phyloP scores from a whole-genome alignment of 2,888 invertebrate genomes.

The Axea sp. region DNA sequence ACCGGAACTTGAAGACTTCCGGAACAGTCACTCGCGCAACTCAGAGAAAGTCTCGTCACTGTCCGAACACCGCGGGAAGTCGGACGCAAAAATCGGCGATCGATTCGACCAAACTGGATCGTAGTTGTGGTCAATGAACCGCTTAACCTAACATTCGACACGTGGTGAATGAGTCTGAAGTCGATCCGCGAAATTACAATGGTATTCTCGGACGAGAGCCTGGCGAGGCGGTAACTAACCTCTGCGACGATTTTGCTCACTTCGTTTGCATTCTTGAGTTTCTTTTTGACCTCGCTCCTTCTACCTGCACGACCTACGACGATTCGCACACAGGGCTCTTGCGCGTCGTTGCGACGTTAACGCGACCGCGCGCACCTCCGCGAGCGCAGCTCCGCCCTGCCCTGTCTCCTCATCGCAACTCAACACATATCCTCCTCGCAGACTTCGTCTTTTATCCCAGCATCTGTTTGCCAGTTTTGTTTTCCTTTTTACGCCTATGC shows the following conservation, averaged over 20 bases:
- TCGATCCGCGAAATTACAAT: conserved; percentile 26
- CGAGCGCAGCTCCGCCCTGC: conserved; percentile 78
- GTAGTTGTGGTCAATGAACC: conserved; percentile 20
- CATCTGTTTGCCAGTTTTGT: conserved; percentile 43
- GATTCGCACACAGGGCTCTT: conserved; percentile 66
- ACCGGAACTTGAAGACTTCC: no score
- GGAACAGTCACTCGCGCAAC: no score
- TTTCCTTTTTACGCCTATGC: conserved; percentile 30
- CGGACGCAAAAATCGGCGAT: conserved; percentile 1
- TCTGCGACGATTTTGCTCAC: conserved; percentile 45
- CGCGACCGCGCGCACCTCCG: conserved; percentile 74
- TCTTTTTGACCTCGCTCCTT: conserved; percentile 69
- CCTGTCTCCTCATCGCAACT: conserved; percentile 44
- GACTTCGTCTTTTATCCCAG: conserved; percentile 29
- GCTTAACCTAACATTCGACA: conserved; percentile 28
- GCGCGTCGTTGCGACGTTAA: conserved; percentile 63
- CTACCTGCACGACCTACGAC: conserved; percentile 72
- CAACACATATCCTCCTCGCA: conserved; percentile 33
- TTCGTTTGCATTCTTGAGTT: conserved; percentile 29
- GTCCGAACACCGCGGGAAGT: not conserved
- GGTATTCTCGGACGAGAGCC: conserved; percentile 33
- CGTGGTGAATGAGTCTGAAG: conserved; percentile 27
- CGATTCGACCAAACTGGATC: conserved; percentile 4
- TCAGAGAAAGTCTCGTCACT: not conserved
- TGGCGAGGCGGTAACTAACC: conserved; percentile 40